Evolutionary conservation across 2,113 vertebrate genomes (phyloP).

Genomic region (Crotalus viridis): DNA sequence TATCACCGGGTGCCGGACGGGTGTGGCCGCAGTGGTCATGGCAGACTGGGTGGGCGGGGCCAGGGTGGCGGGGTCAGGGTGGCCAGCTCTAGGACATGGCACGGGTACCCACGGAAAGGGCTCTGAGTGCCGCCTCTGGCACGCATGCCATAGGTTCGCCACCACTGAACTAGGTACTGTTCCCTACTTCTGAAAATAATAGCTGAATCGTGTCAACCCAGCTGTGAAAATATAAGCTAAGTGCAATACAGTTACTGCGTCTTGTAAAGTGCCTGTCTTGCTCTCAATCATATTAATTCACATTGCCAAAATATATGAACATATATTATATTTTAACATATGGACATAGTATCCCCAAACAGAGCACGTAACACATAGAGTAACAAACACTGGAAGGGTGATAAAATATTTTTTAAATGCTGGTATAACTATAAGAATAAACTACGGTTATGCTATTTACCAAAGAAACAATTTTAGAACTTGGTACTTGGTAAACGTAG

Average conservation of each 20-base stretch:
- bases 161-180: neutral
- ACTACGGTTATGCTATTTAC: constrained; percentile 12
- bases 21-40: too few species aligned
- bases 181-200: neutral
- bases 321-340: neutral
- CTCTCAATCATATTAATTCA: constrained; percentile 20
- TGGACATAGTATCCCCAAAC: neutral
- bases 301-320: constrained; percentile 22
- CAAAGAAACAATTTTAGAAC: constrained; percentile 25
- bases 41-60: too few species aligned
- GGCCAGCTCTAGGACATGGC: too few species aligned
- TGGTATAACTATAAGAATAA: constrained; percentile 39
- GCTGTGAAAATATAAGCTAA: neutral
- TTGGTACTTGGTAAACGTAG: constrained; percentile 28
- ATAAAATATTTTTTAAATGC: neutral
- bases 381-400: constrained; percentile 28
- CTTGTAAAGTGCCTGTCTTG: constrained; percentile 15
- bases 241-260: neutral
- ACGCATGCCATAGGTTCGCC: too few species aligned
- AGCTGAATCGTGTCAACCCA: neutral
- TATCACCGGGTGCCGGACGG: too few species aligned
- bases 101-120: too few species aligned
- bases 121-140: too few species aligned
- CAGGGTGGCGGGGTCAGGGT: too few species aligned
- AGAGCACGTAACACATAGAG: neutral